These are phyloP conservation scores for Steromphala cineraria DNA, from an alignment of 2,888 invertebrate species.

Conservation along the genomic window DNA sequence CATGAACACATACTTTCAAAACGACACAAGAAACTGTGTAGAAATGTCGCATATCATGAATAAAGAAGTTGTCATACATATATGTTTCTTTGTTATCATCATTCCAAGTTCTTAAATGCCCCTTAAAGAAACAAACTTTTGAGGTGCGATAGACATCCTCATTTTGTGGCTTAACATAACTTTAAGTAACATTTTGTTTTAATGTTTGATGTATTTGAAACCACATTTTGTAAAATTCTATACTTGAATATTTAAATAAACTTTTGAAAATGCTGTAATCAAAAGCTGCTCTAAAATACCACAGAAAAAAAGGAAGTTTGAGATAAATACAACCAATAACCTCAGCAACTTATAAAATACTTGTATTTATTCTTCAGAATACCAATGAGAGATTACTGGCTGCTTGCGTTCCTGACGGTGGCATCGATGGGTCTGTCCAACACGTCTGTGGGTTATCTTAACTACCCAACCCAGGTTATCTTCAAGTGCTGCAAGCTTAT, in stretches of 20 bases:
- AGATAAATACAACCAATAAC: neutral
- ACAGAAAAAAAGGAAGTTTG: neutral
- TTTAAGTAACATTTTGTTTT: too few species aligned
- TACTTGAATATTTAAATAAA: neutral
- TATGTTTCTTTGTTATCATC: too few species aligned
- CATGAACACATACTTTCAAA: too few species aligned
- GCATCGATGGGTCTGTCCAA: constrained; percentile 98
- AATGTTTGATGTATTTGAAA: too few species aligned
- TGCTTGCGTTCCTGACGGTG: constrained; percentile 90
- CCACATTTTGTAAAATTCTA: neutral
- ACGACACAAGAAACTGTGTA: too few species aligned
- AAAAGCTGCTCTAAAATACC: neutral
- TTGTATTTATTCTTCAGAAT: constrained; percentile 80
- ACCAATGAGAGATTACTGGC: constrained; percentile 86
- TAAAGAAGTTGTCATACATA: too few species aligned
- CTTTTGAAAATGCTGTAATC: neutral
- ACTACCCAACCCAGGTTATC: constrained; percentile 97
- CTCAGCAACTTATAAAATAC: too few species aligned
- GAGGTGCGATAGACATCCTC: too few species aligned
- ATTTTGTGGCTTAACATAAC: too few species aligned
- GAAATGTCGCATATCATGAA: too few species aligned
- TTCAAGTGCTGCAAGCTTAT: constrained; percentile 98
- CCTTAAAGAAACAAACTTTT: too few species aligned
- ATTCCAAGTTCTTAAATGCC: too few species aligned
- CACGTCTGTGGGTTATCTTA: constrained; percentile 93